Evolutionary conservation across 2,888 invertebrate genomes (phyloP).

Genomic region (Dastarcus helophoroides): DNA sequence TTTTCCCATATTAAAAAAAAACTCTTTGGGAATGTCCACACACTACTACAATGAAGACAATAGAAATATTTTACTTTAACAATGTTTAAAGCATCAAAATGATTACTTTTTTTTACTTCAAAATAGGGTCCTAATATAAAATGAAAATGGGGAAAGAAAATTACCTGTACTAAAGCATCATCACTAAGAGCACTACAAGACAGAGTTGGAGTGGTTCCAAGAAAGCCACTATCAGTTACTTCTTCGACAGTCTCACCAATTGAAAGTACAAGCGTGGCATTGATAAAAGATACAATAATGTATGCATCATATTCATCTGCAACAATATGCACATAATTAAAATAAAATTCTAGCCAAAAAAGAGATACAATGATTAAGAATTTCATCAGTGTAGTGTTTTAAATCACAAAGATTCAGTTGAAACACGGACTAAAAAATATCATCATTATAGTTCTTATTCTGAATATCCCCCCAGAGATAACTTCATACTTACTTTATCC

Average conservation of each 20-base stretch:
- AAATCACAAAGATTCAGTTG: conserved; percentile 32
- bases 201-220: conserved; percentile 97
- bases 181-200: conserved; percentile 95
- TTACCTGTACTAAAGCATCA: conserved; percentile 92
- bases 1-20: too few relatives aligned
- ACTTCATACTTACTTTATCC: not conserved
- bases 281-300: conserved; percentile 99
- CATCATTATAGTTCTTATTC: conserved; percentile 24
- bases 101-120: too few relatives aligned
- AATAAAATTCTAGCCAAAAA: too few relatives aligned
- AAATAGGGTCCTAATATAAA: not conserved
- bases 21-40: too few relatives aligned
- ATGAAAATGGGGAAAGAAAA: conserved; percentile 5
- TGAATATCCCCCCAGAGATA: not conserved
- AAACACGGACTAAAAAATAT: conserved; percentile 34
- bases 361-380: too few relatives aligned
- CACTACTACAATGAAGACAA: too few relatives aligned
- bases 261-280: conserved; percentile 94
- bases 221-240: conserved; percentile 98
- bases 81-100: too few relatives aligned
- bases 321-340: conserved; percentile 41
- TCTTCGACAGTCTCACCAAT: conserved; percentile 99
- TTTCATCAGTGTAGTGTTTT: not conserved
- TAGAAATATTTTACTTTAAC: too few relatives aligned
- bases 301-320: conserved; percentile 97